phyloP scores from a whole-genome alignment of 1,140 invertebrate species.

The Anastrepha obliqua region DNA sequence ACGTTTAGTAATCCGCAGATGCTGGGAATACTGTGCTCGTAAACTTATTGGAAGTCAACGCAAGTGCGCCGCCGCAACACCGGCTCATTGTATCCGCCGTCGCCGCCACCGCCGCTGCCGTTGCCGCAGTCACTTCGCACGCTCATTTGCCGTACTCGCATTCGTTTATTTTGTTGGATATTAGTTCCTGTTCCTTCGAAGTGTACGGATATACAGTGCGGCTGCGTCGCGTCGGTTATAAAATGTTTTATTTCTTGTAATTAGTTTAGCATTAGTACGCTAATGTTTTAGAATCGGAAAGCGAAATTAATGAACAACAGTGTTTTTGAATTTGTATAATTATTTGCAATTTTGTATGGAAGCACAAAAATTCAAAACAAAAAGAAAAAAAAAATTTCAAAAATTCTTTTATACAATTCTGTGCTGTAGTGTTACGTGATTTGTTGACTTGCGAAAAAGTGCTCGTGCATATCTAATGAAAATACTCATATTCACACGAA shows the following conservation, averaged over 20 bases:
- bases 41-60: slow-evolving; percentile 42
- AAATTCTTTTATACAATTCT: background rate
- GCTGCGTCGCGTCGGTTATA: background rate
- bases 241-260: slow-evolving; percentile 34
- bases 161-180: slow-evolving; percentile 32
- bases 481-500: slow-evolving; percentile 20
- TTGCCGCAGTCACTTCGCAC: background rate
- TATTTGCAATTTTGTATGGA: background rate
- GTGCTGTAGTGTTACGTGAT: slow-evolving; percentile 24
- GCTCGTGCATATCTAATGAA: slow-evolving; percentile 40
- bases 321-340: background rate
- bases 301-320: background rate
- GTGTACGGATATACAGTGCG: slow-evolving; percentile 40
- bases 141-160: slow-evolving; percentile 24
- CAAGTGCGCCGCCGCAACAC: slow-evolving; percentile 47
- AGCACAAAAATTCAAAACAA: background rate
- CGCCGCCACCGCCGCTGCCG: too few relatives aligned
- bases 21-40: slow-evolving; percentile 16
- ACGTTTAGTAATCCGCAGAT: slow-evolving; percentile 38
- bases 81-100: slow-evolving; percentile 3
- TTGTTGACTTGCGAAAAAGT: slow-evolving; percentile 37
- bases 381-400: background rate
- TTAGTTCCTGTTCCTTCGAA: slow-evolving; percentile 48
- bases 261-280: slow-evolving; percentile 15
- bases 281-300: slow-evolving; percentile 26